Conservation (phyloP, 2,888 invertebrate species). For the Watsonalla binaria region DNA sequence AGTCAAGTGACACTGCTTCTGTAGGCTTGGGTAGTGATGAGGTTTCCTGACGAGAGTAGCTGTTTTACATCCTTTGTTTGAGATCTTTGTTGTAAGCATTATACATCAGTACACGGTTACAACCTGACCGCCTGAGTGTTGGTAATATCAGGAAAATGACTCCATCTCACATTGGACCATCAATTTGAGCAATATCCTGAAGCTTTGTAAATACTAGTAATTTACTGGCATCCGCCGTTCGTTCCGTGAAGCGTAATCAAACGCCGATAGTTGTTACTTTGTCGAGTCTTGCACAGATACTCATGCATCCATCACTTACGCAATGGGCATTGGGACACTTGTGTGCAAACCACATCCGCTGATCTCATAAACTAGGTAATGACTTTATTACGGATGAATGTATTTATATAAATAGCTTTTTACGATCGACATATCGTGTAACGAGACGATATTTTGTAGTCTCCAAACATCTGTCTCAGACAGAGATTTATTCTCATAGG, state of each 20-base stretch:
- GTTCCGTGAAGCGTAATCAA: constrained; percentile 28
- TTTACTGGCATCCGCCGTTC: constrained; percentile 8
- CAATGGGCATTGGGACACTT: constrained; percentile 24
- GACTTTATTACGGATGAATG: not conserved
- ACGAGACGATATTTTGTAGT: too few relatives aligned
- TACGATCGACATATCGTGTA: too few relatives aligned
- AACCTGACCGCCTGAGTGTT: too few relatives aligned
- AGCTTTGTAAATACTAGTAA: constrained; percentile 10
- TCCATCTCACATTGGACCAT: not conserved
- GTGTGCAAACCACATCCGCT: constrained; percentile 15
- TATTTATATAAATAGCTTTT: not conserved
- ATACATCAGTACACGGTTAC: too few relatives aligned
- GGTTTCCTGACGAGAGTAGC: too few relatives aligned
- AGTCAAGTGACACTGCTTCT: too few relatives aligned
- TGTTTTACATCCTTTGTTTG: too few relatives aligned
- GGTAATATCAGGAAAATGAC: not conserved
- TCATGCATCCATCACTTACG: constrained; percentile 7
- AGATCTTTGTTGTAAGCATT: too few relatives aligned
- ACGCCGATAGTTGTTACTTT: constrained; percentile 25
- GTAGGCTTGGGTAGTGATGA: too few relatives aligned
- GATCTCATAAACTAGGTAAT: constrained; percentile 14
- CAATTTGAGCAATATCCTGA: not conserved
- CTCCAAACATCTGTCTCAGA: too few relatives aligned
- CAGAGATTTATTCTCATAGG: too few relatives aligned
- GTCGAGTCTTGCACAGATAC: constrained; percentile 20